Conservation (phyloP, 2,797 vertebrate species). For the Loris lydekkerianus region DNA sequence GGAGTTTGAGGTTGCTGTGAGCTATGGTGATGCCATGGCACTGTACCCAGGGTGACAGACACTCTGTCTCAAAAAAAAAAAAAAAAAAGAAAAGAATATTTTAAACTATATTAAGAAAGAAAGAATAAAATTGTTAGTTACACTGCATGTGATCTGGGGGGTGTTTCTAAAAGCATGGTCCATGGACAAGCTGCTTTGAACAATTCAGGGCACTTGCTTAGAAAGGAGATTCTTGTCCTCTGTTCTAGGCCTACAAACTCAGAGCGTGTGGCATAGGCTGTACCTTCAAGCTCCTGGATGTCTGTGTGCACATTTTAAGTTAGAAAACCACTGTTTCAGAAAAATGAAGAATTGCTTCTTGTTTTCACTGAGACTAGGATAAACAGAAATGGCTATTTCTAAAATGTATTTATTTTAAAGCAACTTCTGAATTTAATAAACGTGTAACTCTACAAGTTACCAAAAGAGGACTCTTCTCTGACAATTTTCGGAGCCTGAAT, state of each 20-base stretch:
- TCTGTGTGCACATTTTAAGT: background rate
- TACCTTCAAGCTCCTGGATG: no score
- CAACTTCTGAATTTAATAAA: constrained; percentile 28
- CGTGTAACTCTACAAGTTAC: background rate
- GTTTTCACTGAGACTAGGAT: background rate
- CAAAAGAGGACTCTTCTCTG: background rate
- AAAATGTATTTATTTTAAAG: constrained; percentile 43
- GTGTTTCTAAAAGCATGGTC: background rate
- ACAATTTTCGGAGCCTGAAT: constrained; percentile 11
- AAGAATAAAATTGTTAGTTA: background rate
- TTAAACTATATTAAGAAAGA: background rate
- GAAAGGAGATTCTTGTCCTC: background rate
- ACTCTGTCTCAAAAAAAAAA: background rate
- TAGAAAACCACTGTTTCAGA: background rate
- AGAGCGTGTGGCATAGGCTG: background rate
- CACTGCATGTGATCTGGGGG: background rate
- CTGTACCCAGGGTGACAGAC: no score
- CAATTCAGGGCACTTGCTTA: background rate
- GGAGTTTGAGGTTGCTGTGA: no score
- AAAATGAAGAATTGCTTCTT: background rate
- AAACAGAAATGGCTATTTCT: background rate
- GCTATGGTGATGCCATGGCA: no score
- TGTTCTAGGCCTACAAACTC: background rate
- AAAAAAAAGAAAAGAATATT: background rate
- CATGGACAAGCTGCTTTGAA: background rate